Evolutionary conservation across 2,888 invertebrate genomes (phyloP), one percentile per base, ranked within the genome.

Genomic region (Vanessa cardui): DNA sequence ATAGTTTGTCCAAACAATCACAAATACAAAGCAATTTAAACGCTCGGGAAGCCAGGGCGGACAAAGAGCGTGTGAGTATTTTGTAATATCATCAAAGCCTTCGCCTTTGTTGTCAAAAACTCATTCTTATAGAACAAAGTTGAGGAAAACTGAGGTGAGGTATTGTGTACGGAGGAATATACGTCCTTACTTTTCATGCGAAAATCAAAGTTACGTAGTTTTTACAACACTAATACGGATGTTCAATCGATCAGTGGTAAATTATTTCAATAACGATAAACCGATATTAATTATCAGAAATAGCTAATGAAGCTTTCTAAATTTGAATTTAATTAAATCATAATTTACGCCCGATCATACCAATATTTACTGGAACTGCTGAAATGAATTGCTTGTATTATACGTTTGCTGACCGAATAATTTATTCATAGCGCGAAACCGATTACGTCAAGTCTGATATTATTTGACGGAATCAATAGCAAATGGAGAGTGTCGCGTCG

Each of bases 361-460:
- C 46, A 61, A 66, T 66, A 66, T 66, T 66, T 66, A 46, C 26
- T 61, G 52, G 45, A 31, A 61, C 54, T 54, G 56, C 47, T 39
- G 39, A 61, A 66, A 66, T 66, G 56, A 66, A 60, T 66, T 61
- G 65, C 46, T 60, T 61, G 47, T 66, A 66, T 54, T 66, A 60
- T 61, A 47, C 59, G 65, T 60, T 66, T 60, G 61, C 60, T 60
- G 54, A 39, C 65, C 54, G 54, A 66, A 60, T 66, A 66, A 66
- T 66, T 66, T 66, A 66, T 61, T 66, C 61, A 61, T 66, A 44
- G 54, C 52, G 52, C 20, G 46, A 46, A 65, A 65, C 52, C 59
- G 65, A 60, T 60, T 65, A 54, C 59, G 52, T 65, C 52, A 31
- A 52, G 52, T 64, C 58, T 50, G 64, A 58, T 65, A 65, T 65